Percentiles rank a stretch among this genome's conserved stretches.
Conservation (phyloP, 2,113 vertebrate genomes). For the Herpailurus yagouaroundi region DNA sequence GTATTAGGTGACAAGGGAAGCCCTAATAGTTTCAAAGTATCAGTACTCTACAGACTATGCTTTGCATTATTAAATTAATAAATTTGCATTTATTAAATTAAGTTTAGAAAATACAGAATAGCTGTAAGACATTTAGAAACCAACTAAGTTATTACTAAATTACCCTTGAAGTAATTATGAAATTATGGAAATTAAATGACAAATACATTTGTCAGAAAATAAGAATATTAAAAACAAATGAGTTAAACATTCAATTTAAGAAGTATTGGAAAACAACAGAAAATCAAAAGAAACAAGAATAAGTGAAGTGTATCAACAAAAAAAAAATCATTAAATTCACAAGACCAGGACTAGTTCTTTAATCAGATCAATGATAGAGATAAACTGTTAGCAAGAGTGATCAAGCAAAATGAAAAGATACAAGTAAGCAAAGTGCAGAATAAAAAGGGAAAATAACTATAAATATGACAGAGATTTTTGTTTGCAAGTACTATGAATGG, state of each 20-base stretch:
- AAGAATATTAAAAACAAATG: neutral
- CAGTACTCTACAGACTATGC: neutral
- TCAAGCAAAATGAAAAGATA: neutral
- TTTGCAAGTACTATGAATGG: neutral
- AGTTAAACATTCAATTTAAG: neutral
- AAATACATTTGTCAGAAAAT: neutral
- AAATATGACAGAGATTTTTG: neutral
- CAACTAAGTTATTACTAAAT: neutral
- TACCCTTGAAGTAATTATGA: neutral
- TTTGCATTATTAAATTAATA: neutral
- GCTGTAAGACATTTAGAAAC: neutral
- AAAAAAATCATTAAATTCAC: neutral
- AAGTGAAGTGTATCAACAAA: neutral
- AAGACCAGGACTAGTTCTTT: neutral
- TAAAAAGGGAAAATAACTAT: neutral
- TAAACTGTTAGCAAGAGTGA: neutral
- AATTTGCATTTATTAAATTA: neutral
- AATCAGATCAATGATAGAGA: neutral
- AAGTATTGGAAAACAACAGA: neutral
- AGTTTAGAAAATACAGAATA: neutral
- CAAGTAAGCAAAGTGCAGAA: neutral
- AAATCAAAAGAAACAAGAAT: neutral
- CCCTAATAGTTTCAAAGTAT: neutral
- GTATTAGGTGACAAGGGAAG: neutral
- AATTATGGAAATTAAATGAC: neutral